Base-by-base conservation (phyloP, 2,888 invertebrate genomes). In the Yponomeuta cagnagella region DNA sequence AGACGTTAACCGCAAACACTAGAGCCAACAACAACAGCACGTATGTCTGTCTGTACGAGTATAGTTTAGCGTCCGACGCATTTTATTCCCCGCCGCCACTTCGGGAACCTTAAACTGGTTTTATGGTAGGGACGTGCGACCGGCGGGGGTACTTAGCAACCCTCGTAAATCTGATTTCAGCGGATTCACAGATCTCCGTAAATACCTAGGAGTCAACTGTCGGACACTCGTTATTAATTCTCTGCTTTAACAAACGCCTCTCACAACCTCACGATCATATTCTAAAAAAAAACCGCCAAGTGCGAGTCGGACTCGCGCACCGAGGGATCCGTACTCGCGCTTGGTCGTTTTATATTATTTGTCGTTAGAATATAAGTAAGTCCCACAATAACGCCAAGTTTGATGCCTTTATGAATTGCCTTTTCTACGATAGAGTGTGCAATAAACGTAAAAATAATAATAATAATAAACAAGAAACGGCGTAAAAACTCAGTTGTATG, bases 91-190 rank as follows among this genome's bases (percentile, higher is more conserved):
- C 73, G 74, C 74, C 76, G 76, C 76, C 73, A 77, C 77, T 80
- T 76, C 74, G 77, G 76, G 75, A 79, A 82, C 79, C 78, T 77
- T 80, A 82, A 87, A 85, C 85, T 88, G 85, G 84, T 85, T 90
- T 90, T 90, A 90, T 87, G 82, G 85, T 76, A 71, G 75, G 76
- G 79, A 90, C 90, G 90, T 90, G 90, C 81, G 83, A 79, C 84
- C 74, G 71, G 73, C 70, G 67, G 70, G 33, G 70, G 74, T 75
- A 74, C 74, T 75, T 74, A 74, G 72, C 72, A 58, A 37, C 67
- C 72, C 48, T 73, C 74, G 75, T 76, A 75, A 74, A 74, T 75
- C 73, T 72, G 72, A 70, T 70, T 70, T 70, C 70, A 64, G 70
- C 43, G 70, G 64, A 65, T 64, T 48, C 70, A 48, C 64, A 43